Evolutionary conservation across 2,888 invertebrate genomes (phyloP).

Genomic region (Thecophora atra): DNA sequence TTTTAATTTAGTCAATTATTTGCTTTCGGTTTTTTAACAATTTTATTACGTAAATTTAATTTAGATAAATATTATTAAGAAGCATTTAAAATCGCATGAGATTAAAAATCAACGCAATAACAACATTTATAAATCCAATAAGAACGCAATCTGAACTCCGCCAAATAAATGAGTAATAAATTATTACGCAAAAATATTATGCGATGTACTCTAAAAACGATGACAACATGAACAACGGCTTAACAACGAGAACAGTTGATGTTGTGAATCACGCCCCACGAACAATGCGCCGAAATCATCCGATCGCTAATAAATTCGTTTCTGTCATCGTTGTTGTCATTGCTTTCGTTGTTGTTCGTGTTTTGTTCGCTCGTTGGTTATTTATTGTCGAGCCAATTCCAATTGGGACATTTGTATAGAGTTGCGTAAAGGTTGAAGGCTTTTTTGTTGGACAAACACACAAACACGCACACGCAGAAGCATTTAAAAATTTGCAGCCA

Average conservation of each 20-base stretch:
- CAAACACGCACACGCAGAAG: background rate
- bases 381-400: slow-evolving; percentile 13
- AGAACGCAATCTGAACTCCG: too few species aligned
- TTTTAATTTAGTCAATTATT: background rate
- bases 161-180: background rate
- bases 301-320: slow-evolving; percentile 12
- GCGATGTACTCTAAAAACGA: background rate
- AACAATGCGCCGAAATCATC: background rate
- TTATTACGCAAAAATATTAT: background rate
- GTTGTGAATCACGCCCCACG: slow-evolving; percentile 25
- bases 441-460: background rate
- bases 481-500: background rate
- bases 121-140: too few species aligned
- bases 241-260: slow-evolving; percentile 12
- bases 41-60: too few species aligned
- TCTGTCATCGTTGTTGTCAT: slow-evolving; percentile 3
- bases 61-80: too few species aligned
- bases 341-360: background rate
- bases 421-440: background rate
- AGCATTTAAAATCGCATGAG: too few species aligned
- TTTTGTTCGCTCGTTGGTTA: background rate
- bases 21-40: too few species aligned
- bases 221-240: slow-evolving; percentile 11
- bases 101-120: slow-evolving; percentile 6
- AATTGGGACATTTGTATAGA: slow-evolving; percentile 15